phyloP scores from a whole-genome alignment of 2,888 invertebrate genomes.

The Argynnis bischoffii region DNA sequence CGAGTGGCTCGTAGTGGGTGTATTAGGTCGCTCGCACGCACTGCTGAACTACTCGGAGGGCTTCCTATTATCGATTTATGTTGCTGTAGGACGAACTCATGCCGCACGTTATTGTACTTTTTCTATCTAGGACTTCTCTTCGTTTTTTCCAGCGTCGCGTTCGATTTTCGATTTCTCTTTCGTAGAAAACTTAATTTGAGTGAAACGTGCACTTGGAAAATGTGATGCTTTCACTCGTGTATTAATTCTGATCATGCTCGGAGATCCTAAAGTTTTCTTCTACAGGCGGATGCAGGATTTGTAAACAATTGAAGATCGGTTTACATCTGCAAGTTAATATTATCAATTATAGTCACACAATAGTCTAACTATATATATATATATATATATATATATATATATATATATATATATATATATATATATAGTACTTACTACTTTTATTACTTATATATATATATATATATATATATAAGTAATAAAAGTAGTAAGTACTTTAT shows the following conservation, averaged over 20 bases:
- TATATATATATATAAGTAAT: no score
- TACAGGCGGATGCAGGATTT: constrained; percentile 26
- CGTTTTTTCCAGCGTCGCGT: constrained; percentile 55
- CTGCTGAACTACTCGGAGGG: constrained; percentile 82
- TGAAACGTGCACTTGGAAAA: constrained; percentile 65
- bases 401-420: no score
- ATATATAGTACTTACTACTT: no score
- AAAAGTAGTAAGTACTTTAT: no score
- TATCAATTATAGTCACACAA: constrained; percentile 3
- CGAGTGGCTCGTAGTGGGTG: constrained; percentile 74
- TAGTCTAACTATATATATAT: not conserved
- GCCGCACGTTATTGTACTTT: constrained; percentile 58
- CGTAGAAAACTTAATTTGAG: constrained; percentile 60
- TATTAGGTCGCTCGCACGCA: constrained; percentile 82
- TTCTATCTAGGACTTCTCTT: constrained; percentile 58
- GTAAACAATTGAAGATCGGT: constrained; percentile 25
- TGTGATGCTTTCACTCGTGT: constrained; percentile 59
- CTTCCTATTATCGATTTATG: constrained; percentile 81
- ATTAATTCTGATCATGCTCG: constrained; percentile 43
- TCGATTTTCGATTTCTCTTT: constrained; percentile 64
- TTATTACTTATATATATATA: no score
- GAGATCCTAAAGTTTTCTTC: constrained; percentile 25
- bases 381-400: no score
- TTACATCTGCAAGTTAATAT: constrained; percentile 20
- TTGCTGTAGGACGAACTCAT: constrained; percentile 61